Evolutionary conservation across 2,113 vertebrate genomes (phyloP), one percentile per base, ranked within the genome.

Genomic region (Cynoglossus semilaevis): DNA sequence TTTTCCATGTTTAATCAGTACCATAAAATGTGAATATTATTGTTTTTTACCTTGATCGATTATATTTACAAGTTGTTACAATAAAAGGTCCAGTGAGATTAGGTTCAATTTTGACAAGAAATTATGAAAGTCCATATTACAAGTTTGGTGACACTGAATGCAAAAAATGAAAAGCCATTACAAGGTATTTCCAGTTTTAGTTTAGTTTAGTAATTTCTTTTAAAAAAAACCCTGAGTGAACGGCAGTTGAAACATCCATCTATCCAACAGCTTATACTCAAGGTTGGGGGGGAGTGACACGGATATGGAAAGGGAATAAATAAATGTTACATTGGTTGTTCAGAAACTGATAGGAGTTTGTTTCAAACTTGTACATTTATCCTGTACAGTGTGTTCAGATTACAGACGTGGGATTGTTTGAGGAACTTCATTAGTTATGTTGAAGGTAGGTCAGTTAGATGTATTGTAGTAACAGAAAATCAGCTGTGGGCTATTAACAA

Each of bases 61-160:
- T 73, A 78, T 75, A 68, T n/a, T 73, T 67, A 75, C 84, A 72
- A 58, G 53, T 41, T 75, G 67, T 58, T 66, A 53, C 66, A 76
- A 59, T 16, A 29, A 50, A 51, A 46, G 41, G 71, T 1, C 12
- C 12, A 16, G 35, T 8, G 9, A 0, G 38, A 12, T 41, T 41
- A 41, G 12, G 37, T 38, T 10, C 17, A 19, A 22, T 48, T 49
- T 49, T 19, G 19, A 18, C 7, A 29, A 18, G 12, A 14, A 14
- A 18, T 18, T 36, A 36, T 36, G 35, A 38, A 38, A 38, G 8
- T 29, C 22, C 22, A 38, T 2, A 2, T 41, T 41, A 4, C 38
- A 41, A 11, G 37, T 13, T 12, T 29, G 22, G 2, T 29, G 22
- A 29, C 2, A 29, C 2, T 29, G 22, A 6, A 29, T 29, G 22